A percentile compares a stretch with the other conserved stretches of the same genome.
Conservation (phyloP, 2,113 vertebrate species). For the Sprattus sprattus region DNA sequence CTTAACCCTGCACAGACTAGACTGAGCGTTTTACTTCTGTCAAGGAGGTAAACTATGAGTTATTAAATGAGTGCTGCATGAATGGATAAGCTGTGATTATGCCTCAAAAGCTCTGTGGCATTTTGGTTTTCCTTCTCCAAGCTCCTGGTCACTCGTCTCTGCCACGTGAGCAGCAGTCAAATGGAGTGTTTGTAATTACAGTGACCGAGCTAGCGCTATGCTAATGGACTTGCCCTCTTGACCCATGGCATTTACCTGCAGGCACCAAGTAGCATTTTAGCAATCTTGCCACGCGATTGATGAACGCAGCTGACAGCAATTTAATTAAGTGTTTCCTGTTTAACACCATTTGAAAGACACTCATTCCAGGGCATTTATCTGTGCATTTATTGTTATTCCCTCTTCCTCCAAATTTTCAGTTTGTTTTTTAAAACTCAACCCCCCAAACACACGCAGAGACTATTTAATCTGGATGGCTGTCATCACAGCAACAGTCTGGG, state of each 20-base stretch:
- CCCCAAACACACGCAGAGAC: not conserved
- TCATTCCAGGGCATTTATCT: not conserved
- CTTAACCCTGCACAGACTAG: not conserved
- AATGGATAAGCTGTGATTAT: not conserved
- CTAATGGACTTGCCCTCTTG: not conserved
- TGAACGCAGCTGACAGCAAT: slow-evolving; percentile 24
- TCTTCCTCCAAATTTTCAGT: not conserved
- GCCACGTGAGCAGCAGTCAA: slow-evolving; percentile 4
- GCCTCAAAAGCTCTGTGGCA: not conserved
- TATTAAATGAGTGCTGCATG: not conserved
- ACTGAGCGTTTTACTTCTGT: not conserved
- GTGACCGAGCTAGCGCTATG: not conserved
- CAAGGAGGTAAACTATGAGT: not conserved
- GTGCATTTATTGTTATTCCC: not conserved
- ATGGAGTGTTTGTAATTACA: not conserved
- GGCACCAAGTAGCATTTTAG: slow-evolving; percentile 10
- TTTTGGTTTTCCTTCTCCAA: not conserved
- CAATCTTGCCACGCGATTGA: not conserved
- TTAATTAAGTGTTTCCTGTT: slow-evolving; percentile 15
- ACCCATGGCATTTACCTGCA: slow-evolving; percentile 11
- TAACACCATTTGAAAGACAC: slow-evolving; percentile 14
- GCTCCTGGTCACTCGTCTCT: not conserved
- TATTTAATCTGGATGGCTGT: not conserved
- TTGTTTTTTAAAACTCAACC: slow-evolving; percentile 13
- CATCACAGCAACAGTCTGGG: not conserved